A percentile compares a stretch with the other conserved stretches of the same genome.
These are phyloP conservation scores for Bradysia coprophila DNA, from an alignment of 1,140 invertebrate species.

Conservation along the genomic window DNA sequence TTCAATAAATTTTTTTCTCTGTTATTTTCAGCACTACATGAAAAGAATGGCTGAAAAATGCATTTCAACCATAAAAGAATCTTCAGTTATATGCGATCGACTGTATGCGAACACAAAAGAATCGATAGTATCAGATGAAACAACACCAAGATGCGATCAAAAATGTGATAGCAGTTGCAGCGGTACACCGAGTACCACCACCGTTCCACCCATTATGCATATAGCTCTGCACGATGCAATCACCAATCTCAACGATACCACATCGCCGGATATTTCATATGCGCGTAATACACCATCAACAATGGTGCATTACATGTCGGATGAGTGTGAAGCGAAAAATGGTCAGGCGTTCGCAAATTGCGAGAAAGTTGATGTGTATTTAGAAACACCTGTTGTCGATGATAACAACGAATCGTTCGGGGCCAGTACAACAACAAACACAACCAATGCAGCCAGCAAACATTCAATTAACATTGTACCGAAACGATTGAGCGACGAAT, in stretches of 20 bases:
- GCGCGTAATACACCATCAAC: no score
- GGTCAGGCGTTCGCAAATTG: not conserved
- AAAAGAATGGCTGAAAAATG: not conserved
- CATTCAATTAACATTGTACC: constrained; percentile 6
- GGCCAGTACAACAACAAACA: not conserved
- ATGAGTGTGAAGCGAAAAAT: no score
- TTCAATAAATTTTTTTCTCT: no score
- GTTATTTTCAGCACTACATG: not conserved
- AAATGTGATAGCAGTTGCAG: not conserved
- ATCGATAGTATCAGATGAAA: not conserved
- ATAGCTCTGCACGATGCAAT: not conserved
- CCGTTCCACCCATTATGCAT: not conserved
- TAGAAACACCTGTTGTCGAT: constrained; percentile 20
- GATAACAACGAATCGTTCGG: constrained; percentile 7
- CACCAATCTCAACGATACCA: no score
- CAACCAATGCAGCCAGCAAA: constrained; percentile 3
- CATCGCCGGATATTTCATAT: not conserved
- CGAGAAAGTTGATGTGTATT: constrained; percentile 17
- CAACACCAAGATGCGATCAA: not conserved
- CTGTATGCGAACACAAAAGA: no score
- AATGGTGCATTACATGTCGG: no score
- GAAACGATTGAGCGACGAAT: constrained; percentile 22
- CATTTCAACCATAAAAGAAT: not conserved
- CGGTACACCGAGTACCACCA: not conserved
- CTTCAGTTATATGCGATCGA: no score